These are phyloP conservation scores for Apis cerana DNA, from an alignment of 1,140 invertebrate species.

Conservation along the genomic window DNA sequence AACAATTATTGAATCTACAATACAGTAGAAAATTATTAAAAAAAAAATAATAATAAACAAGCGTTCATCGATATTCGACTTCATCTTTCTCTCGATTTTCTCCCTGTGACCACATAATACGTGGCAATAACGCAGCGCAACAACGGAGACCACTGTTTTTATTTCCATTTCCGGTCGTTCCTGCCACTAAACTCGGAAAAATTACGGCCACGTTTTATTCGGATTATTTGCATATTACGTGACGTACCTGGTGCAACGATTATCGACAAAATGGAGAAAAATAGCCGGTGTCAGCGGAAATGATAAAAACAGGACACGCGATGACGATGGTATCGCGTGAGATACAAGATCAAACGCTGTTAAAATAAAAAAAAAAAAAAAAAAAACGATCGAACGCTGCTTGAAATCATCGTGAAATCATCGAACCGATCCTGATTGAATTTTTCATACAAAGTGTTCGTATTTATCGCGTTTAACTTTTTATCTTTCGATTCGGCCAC, in stretches of 20 bases:
- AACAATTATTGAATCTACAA: too few species aligned
- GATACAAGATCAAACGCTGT: neutral
- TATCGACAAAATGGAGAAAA: slow-evolving; percentile 24
- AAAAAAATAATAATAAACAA: too few species aligned
- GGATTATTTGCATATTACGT: slow-evolving; percentile 55
- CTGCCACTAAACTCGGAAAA: slow-evolving; percentile 47
- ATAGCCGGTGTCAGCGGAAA: slow-evolving; percentile 12
- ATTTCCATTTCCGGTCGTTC: slow-evolving; percentile 50
- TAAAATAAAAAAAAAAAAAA: too few species aligned
- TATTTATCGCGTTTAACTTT: neutral
- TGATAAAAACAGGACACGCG: neutral
- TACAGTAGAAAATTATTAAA: too few species aligned
- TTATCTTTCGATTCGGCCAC: neutral
- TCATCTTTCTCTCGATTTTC: slow-evolving; percentile 12
- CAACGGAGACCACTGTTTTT: slow-evolving; percentile 23
- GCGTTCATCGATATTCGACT: too few species aligned
- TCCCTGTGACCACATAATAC: too few species aligned
- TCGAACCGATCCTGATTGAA: neutral
- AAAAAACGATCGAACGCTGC: neutral
- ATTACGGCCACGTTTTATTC: slow-evolving; percentile 59
- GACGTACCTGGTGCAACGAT: slow-evolving; percentile 19
- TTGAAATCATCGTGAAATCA: neutral
- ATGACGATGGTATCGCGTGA: neutral
- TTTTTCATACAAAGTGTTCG: neutral
- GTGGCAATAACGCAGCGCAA: slow-evolving; percentile 1